Base-by-base conservation (phyloP, 53 echinoderm and acorn worm species). In the Echinarachnius parma region DNA sequence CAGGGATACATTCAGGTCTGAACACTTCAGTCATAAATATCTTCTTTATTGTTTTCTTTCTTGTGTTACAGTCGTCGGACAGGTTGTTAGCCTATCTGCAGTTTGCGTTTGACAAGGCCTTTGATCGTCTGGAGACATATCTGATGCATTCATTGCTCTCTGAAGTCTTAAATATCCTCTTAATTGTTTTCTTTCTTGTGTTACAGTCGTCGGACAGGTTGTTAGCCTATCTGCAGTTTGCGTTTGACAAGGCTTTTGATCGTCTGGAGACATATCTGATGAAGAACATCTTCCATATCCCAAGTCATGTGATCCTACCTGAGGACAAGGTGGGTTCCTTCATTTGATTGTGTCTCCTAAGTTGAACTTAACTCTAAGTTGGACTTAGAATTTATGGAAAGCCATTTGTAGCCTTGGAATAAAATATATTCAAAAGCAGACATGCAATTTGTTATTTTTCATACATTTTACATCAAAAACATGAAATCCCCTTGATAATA, bases 271-370 rank as follows among this genome's bases (percentile, higher is more conserved):
- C 75, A 21, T 94, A 94, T 44, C 90, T 94, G 25, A 77, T 87
- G 48, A 90, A 86, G 76, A 90, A 94, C 55, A 84, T 90, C 57
- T 94, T 90, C 61, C 95, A 90, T 50, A 87, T 94, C 36, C 95
- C 95, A 1, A 83, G 84, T 64, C 77, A 83, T 20, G 86, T 87
- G 11, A 62, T 84, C 9, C 61, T 90, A 28, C 84, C 95, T 2
- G 86, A 90, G 52, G 95, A 94, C 48, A 84, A 68, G 84, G 90
- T 94, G 61, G 76, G 81, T 36, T 14, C 18, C 9, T 59, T 10
- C 26, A 2, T 1, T 2, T 3, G 60, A 5, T n/a, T 3, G 4
- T 5, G 21, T 26, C 22, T 22, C 7, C 22, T 49, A n/a, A n/a
- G n/a, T n/a, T n/a, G n/a, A n/a, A n/a, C n/a, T n/a, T n/a, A n/a